Evolutionary conservation across 2,888 invertebrate species (phyloP).

Genomic region (Hesperia comma): DNA sequence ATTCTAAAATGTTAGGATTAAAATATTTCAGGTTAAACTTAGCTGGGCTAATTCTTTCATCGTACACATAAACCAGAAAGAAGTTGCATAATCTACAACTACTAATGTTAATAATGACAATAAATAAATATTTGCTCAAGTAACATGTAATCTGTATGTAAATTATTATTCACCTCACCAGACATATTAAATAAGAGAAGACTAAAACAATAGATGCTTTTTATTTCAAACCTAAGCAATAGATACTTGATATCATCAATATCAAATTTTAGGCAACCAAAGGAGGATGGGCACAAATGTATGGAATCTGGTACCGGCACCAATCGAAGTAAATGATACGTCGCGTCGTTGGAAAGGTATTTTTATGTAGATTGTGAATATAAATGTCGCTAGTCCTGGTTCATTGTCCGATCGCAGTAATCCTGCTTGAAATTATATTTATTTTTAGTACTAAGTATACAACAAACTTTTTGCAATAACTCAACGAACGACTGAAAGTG

Average conservation of each 20-base stretch:
- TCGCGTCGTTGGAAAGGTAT: too few species aligned
- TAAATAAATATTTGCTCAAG: constrained; percentile 4
- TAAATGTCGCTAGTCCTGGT: too few species aligned
- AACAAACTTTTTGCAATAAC: too few species aligned
- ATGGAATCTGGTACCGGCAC: too few species aligned
- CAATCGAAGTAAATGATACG: too few species aligned
- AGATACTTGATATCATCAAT: background rate
- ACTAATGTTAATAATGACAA: constrained; percentile 14
- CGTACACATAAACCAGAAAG: background rate
- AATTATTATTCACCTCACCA: background rate
- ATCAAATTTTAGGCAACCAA: too few species aligned
- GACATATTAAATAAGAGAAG: background rate
- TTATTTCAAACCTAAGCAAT: background rate
- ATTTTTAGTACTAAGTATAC: too few species aligned
- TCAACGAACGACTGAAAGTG: too few species aligned
- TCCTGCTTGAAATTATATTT: too few species aligned
- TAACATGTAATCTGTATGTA: background rate
- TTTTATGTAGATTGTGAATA: too few species aligned
- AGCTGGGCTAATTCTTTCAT: background rate
- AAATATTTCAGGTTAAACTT: background rate
- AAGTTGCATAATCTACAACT: background rate
- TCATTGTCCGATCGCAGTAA: too few species aligned
- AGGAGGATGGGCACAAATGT: too few species aligned
- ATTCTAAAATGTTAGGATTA: background rate
- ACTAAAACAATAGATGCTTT: background rate